Base-by-base conservation (phyloP, 2,113 vertebrate species). In the Prinia subflava region DNA sequence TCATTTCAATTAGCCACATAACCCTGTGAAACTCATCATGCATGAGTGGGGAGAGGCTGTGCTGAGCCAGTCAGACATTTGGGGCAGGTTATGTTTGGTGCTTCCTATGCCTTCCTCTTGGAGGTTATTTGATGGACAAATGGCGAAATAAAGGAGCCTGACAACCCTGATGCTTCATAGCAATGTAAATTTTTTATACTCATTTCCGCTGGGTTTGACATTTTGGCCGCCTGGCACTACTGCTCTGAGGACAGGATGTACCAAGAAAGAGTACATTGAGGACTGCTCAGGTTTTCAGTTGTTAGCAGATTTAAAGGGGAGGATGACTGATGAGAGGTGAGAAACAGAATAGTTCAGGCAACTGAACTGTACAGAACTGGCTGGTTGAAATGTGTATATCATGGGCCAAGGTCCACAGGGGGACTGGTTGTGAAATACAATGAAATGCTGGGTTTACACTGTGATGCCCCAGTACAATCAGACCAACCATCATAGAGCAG, bases 11-110 rank as follows among this genome's bases (percentile, higher is more conserved):
- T 4, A 4, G 19, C 15, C 23, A 7, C 0, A 0, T 12, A 59
- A 3, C 24, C 30, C 47, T 0, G 1, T 4, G 6, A 67, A 75
- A 79, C 4, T 71, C 22, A 70, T 11, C 4, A 4, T 2, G 7
- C 13, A 37, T 13, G 57, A 49, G 22, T 0, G 71, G 65, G 37
- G 6, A 30, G 16, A 74, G 15, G 28, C 41, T 77, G 41, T 5
- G 2, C 35, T 41, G 41, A 83, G 65, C n/a, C 60, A 35, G 27
- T 14, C 27, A 65, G 55, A 23, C 10, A 44, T 57, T 70, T 53
- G 46, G n/a, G 18, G 31, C 28, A 83, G n/a, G 37, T 55, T 42
- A 31, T 42, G 7, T 53, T 90, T n/a, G 15, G 13, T 67, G 39
- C 25, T 37, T 76, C 39, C 30, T 39, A 37, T n/a, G 15, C 39